phyloP scores from a whole-genome alignment of 2,113 vertebrate species.

The Limnothrissa miodon region DNA sequence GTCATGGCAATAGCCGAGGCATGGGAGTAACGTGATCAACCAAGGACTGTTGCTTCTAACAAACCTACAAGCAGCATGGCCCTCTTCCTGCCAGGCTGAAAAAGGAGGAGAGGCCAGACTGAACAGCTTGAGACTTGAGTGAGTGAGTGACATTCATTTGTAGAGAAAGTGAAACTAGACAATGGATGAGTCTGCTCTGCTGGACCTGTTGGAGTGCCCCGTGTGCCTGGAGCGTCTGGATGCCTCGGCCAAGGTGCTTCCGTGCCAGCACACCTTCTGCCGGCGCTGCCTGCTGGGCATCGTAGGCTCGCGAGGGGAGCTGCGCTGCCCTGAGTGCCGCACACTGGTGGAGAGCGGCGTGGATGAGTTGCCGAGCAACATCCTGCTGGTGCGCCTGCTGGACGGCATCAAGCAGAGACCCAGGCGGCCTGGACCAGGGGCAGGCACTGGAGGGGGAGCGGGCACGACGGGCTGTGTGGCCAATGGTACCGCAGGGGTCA shows the following conservation, averaged over 20 bases:
- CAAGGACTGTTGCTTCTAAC: conserved; percentile 23
- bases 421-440: conserved; percentile 70
- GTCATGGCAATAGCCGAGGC: conserved; percentile 70
- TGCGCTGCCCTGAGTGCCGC: conserved; percentile 94
- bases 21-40: conserved; percentile 92
- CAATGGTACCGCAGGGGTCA: conserved; percentile 65
- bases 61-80: conserved; percentile 36
- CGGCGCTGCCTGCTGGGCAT: conserved; percentile 94
- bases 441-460: conserved; percentile 65
- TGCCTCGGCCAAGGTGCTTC: conserved; percentile 92
- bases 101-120: not conserved
- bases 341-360: conserved; percentile 90
- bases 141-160: not conserved
- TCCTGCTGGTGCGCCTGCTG: conserved; percentile 92
- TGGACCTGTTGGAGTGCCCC: conserved; percentile 96
- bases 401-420: conserved; percentile 98
- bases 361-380: conserved; percentile 96
- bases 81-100: conserved; percentile 54
- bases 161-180: conserved; percentile 36
- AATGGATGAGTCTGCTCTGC: conserved; percentile 95
- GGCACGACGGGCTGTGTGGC: conserved; percentile 56
- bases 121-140: conserved; percentile 34
- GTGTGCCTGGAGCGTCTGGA: conserved; percentile 97
- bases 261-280: conserved; percentile 98
- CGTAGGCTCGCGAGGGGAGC: conserved; percentile 88